Percentiles rank a stretch among this genome's conserved stretches.
phyloP scores from a whole-genome alignment of 2,888 invertebrate species.

The Spodoptera littoralis region DNA sequence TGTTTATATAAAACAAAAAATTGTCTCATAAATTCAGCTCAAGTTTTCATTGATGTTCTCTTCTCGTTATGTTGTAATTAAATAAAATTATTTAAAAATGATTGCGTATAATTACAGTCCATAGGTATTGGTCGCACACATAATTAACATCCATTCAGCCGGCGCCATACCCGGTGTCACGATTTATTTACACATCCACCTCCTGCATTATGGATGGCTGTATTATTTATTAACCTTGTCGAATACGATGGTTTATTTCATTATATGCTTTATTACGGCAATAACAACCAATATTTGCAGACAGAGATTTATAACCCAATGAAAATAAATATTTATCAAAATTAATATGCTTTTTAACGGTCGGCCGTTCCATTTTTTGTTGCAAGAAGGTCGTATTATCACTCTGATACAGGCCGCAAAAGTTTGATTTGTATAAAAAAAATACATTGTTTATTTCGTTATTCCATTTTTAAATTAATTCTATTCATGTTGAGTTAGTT shows the following conservation, averaged over 20 bases:
- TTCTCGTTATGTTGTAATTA: conserved; percentile 18
- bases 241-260: conserved; percentile 4
- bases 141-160: conserved; percentile 36
- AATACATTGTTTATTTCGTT: not conserved
- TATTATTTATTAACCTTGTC: conserved; percentile 18
- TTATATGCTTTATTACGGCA: not conserved
- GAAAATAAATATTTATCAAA: too few species aligned
- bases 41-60: too few species aligned
- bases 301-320: conserved; percentile 1
- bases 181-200: conserved; percentile 31
- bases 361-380: too few species aligned
- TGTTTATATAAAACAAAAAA: too few species aligned
- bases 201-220: conserved; percentile 24
- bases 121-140: conserved; percentile 30
- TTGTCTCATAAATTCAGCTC: too few species aligned
- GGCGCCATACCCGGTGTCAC: not conserved
- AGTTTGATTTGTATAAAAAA: too few species aligned
- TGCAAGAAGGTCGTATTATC: too few species aligned
- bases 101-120: conserved; percentile 28
- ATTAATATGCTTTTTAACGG: too few species aligned
- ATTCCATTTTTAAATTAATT: conserved; percentile 6
- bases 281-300: not conserved
- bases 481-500: conserved; percentile 13
- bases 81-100: conserved; percentile 19
- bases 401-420: too few species aligned